Conservation (phyloP, 2,113 vertebrate species). For the Hepsetus odoe region DNA sequence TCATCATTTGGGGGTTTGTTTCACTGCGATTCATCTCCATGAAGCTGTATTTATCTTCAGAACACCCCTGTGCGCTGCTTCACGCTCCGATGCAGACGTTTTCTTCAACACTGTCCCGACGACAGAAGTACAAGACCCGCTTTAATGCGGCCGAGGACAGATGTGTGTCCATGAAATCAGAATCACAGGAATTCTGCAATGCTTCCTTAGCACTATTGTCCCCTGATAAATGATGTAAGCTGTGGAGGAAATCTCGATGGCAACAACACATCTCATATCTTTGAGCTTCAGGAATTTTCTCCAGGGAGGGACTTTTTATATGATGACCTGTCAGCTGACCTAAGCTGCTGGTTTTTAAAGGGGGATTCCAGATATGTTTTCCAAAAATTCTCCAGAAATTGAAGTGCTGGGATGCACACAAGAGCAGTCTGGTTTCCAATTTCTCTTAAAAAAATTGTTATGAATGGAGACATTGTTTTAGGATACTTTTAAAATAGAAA, state of each 20-base stretch:
- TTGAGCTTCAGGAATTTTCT: neutral
- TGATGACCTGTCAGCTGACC: neutral
- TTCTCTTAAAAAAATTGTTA: too few species aligned
- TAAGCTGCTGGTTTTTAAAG: too few species aligned
- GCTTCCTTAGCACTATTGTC: conserved; percentile 39
- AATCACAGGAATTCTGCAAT: conserved; percentile 32
- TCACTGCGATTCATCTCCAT: neutral
- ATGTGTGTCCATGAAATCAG: conserved; percentile 43
- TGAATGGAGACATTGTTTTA: too few species aligned
- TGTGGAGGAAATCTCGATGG: conserved; percentile 7
- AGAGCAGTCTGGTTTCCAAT: too few species aligned
- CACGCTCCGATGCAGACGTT: conserved; percentile 35
- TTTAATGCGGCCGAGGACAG: conserved; percentile 37
- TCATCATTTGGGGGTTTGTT: neutral
- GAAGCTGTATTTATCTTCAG: neutral
- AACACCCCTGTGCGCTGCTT: neutral
- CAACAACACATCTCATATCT: neutral
- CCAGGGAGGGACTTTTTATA: neutral
- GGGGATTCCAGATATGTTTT: too few species aligned
- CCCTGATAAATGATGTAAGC: neutral
- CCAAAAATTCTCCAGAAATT: too few species aligned
- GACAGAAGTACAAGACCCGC: conserved; percentile 11
- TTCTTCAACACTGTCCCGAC: conserved; percentile 21
- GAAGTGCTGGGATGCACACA: too few species aligned
- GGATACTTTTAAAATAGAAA: too few species aligned